Base-by-base conservation (phyloP, 2,797 vertebrate genomes). In the Eulemur mongoz region DNA sequence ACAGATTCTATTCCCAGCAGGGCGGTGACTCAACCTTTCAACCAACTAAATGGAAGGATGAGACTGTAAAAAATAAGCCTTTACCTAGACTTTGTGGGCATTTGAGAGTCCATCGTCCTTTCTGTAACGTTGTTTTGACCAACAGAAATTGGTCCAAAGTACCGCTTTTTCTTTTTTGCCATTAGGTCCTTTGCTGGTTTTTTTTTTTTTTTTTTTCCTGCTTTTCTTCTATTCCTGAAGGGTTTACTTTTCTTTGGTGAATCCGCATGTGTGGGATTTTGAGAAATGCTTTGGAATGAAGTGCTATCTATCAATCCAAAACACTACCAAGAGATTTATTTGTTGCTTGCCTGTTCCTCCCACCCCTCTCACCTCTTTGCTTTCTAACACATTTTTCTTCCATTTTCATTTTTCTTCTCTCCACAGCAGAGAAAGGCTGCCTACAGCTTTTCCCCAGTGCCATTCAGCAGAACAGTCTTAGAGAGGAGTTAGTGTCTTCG, bases 361-460 rank as follows among this genome's bases (percentile, higher is more conserved):
- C 35, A 69, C 43, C 3, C 38, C 27, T 65, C 83, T 95, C 91
- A 93, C 94, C 84, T 93, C 91, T 96, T 93, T 88, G 72, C 78
- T 94, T 95, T 91, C 89, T 83, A 93, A 95, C 73, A 88, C 87
- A 90, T 97, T 97, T 97, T 97, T 92, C 88, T 97, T 95, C 90
- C 72, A 76, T 93, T 96, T 93, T 87, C 63, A 81, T 81, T 97
- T 96, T 95, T 91, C 82, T 94, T 88, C 73, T 25, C 73, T 95
- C 43, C 7, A 27, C 61, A 73, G 72, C 93, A 95, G 79, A 80
- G 75, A 95, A 95, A 52, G 72, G 38, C 93, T 88, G 91, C 69
- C 76, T 65, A 86, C 18, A 72, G 86, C 70, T 95, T 97, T 89
- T 93, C 96, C 95, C 94, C 14, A 85, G 96, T 95, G 96, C 2